Evolutionary conservation across 2,888 invertebrate species (phyloP).

Genomic region (Chorisops tibialis): DNA sequence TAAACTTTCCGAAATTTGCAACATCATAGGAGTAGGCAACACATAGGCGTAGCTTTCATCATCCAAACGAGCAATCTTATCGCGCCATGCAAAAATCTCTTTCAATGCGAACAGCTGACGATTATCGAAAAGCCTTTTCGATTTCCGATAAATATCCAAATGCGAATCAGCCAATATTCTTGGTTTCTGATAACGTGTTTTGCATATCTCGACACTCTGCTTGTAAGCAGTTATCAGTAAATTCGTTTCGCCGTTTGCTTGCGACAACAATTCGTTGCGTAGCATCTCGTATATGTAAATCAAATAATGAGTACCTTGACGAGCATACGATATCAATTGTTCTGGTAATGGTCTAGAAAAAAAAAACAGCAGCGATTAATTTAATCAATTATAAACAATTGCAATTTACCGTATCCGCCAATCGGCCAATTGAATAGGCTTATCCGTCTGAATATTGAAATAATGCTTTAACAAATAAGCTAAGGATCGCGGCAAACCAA

Average conservation of each 20-base stretch:
- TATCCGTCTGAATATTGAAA: constrained; percentile 77
- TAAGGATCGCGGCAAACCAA: constrained; percentile 70
- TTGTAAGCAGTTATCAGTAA: constrained; percentile 68
- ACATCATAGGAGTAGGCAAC: constrained; percentile 92
- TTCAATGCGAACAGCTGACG: constrained; percentile 80
- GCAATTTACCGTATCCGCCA: constrained; percentile 74
- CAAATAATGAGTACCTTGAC: constrained; percentile 92
- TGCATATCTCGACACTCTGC: constrained; percentile 71
- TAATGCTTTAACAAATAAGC: constrained; percentile 75
- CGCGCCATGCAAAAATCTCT: constrained; percentile 84
- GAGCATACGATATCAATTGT: constrained; percentile 79
- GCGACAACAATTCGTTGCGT: constrained; percentile 67
- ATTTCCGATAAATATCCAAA: constrained; percentile 71
- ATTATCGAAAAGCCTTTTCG: constrained; percentile 77
- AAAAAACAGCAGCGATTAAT: no score
- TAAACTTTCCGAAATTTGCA: constrained; percentile 81
- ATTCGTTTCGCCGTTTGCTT: constrained; percentile 62
- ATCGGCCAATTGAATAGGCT: constrained; percentile 90
- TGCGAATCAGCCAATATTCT: constrained; percentile 66
- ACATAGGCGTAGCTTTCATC: constrained; percentile 94
- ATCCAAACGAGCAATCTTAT: constrained; percentile 73
- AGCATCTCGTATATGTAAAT: constrained; percentile 82
- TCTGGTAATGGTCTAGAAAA: constrained; percentile 71
- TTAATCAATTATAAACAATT: no score
- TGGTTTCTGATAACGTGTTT: constrained; percentile 79